Evolutionary conservation across 2,797 vertebrate genomes (phyloP), one percentile per base, ranked within the genome.

Genomic region (Perodicticus potto): DNA sequence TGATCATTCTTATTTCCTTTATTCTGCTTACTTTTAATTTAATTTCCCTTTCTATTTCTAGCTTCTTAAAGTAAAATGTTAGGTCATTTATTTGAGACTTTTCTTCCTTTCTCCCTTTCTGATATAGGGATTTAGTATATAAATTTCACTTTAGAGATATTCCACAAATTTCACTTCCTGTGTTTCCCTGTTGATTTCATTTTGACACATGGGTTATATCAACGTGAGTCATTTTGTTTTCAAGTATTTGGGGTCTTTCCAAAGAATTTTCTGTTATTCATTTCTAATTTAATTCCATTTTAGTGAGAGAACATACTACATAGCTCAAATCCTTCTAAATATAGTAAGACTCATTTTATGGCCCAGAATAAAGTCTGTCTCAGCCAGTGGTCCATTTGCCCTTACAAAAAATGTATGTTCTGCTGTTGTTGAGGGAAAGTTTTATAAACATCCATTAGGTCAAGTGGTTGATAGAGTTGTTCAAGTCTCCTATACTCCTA

Each of bases 1-100:
- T 63, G n/a, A 61, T 90, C 9, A 61, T 93, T 74, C 45, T 49
- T 89, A 92, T 94, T 92, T 92, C 20, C 16, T 80, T 87, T 93
- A 43, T 89, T 76, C 53, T 82, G 23, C 63, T 90, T 85, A 74
- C 23, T 74, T 85, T 80, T 6, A 61, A 7, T 43, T 61, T 61
- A 73, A 69, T 73, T 86, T 81, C 23, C 40, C 70, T 61, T 82
- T 86, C 3, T 45, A n/a, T 81, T 65, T 84, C 25, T 40, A 29
- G 7, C 53, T 69, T 17, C 82, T 89, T 45, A 63, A 84, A 85
- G 23, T 19, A 34, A 89, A n/a, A 63, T 10, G 65, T 9, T 32
- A 76, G 7, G 12, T 20, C 37, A 43, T 57, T 63, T 22, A 45
- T 61, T 80, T 89, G 5, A 49, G 45, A 93, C 2, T 0, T 40